Conservation (phyloP, 2,888 invertebrate species). For the Pandemis cinnamomeana region DNA sequence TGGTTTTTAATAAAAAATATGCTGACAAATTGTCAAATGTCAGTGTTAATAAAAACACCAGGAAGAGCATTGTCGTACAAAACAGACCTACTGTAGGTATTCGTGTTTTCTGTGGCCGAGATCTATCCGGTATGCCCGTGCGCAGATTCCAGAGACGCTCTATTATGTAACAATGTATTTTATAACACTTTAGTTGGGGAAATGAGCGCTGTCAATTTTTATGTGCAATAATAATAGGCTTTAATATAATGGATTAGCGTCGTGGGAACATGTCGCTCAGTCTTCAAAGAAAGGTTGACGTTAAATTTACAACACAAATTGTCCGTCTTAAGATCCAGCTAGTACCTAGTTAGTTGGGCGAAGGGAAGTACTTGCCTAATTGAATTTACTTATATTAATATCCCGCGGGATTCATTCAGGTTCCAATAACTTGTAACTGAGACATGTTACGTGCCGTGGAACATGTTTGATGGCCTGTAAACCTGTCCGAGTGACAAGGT, state of each 20-base stretch:
- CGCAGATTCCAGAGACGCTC: constrained; percentile 5
- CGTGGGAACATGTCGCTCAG: constrained; percentile 14
- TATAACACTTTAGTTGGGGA: constrained; percentile 28
- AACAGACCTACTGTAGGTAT: background rate
- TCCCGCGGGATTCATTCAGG: background rate
- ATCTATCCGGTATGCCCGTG: constrained; percentile 10
- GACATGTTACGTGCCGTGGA: background rate
- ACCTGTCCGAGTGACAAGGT: background rate
- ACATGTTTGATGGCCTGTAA: background rate
- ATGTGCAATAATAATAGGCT: constrained; percentile 33
- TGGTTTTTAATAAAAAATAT: no score
- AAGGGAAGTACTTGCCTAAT: no score
- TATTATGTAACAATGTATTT: constrained; percentile 32
- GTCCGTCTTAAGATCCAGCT: background rate
- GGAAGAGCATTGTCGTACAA: background rate
- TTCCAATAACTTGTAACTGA: background rate
- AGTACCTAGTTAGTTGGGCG: no score
- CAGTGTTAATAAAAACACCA: background rate
- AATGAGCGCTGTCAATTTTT: constrained; percentile 27
- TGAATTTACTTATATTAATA: background rate
- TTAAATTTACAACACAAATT: background rate
- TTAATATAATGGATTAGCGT: constrained; percentile 32
- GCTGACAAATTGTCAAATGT: no score
- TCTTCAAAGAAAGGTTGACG: background rate
- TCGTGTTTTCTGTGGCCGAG: background rate